Evolutionary conservation across 1,140 invertebrate species (phyloP), one percentile per base, ranked within the genome.

Genomic region (Danaus plexippus): DNA sequence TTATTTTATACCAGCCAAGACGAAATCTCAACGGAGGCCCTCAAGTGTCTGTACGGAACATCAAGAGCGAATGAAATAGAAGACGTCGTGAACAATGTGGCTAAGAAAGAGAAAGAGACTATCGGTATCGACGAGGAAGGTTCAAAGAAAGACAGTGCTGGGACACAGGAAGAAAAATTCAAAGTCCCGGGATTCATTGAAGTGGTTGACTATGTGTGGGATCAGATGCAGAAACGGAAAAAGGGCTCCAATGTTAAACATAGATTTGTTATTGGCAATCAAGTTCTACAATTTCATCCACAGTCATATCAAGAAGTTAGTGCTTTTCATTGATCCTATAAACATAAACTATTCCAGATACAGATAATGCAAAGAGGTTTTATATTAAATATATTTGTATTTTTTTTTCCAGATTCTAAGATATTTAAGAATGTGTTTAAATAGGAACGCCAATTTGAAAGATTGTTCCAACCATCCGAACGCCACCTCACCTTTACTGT

Each of bases 401-500:
- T 49, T 53, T 57, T 15, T 15, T 59, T 69, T 63, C 13, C 72
- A 95, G 92, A 92, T 95, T 59, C 78, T 96, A 7, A 87, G 92
- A 3, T 96, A 96, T 80, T 77, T 95, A 53, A 89, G 94, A 4
- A 88, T 95, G 67, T 95, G 94, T 73, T 80, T 96, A 13, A 87
- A 87, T 64, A 76, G 77, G 6, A 83, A 83, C 9, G 85, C 87
- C 1, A 64, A 75, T 18, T 67, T 88, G 8, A 75, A 74, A 44
- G 80, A 87, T 59, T 87, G 85, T 47, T 80, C 81, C 0, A 77
- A 83, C 32, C 92, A 93, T 82, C 92, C 92, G 0, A 90, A 89
- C 61, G 88, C 90, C 57, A 78, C 88, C 11, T 91, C 91, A 9
- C 92, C 92, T 9, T 59, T 90, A 11, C 89, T 93, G 49, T 79